A percentile compares a stretch with the other conserved stretches of the same genome.
These are phyloP conservation scores for Drosophila subsilvestris DNA, from an alignment of 2,888 invertebrate genomes.

Conservation along the genomic window DNA sequence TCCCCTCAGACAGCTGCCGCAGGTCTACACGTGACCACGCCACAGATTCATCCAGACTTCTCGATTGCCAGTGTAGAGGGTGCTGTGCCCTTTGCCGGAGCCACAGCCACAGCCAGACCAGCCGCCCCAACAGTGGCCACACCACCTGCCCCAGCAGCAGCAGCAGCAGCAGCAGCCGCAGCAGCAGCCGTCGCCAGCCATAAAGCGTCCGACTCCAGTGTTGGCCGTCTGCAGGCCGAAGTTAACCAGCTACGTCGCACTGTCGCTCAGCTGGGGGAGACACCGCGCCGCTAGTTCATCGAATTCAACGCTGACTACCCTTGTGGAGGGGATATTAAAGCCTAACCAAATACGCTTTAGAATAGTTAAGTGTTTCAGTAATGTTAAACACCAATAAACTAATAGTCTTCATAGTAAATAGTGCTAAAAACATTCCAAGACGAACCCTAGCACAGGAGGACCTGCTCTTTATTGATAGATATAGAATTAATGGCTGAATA, in stretches of 20 bases:
- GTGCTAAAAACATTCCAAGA: neutral
- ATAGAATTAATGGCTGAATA: neutral
- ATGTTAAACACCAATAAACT: neutral
- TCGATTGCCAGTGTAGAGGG: conserved; percentile 67
- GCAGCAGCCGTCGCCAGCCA: neutral
- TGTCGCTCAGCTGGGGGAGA: conserved; percentile 68
- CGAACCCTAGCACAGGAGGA: no score
- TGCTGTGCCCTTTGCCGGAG: conserved; percentile 30
- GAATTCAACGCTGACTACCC: neutral
- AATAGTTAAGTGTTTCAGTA: neutral
- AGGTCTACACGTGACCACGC: conserved; percentile 50
- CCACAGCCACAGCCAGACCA: neutral
- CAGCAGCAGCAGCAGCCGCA: neutral
- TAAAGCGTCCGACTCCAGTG: neutral
- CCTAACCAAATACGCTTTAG: conserved; percentile 24
- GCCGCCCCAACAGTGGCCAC: neutral
- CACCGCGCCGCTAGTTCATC: conserved; percentile 17
- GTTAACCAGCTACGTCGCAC: conserved; percentile 73
- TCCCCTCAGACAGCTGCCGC: neutral
- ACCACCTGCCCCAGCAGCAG: neutral
- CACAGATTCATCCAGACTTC: conserved; percentile 63
- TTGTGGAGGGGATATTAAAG: neutral
- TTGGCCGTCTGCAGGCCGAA: conserved; percentile 76
- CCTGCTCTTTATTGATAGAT: neutral
- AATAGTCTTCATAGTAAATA: no score